Base-by-base conservation (phyloP, 2,888 invertebrate species). In the Harpalus rufipes region DNA sequence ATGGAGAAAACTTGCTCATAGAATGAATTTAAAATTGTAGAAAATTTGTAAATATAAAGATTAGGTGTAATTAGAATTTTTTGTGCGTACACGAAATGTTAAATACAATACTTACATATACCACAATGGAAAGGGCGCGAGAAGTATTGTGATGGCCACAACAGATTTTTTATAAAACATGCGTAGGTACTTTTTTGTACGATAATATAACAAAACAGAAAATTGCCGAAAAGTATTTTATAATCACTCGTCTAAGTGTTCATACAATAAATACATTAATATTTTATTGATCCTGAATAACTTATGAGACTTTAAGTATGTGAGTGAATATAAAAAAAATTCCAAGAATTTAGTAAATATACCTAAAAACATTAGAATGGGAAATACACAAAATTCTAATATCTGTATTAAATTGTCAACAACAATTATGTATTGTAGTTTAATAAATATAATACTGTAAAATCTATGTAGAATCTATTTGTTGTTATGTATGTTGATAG, bases 271-370 rank as follows among this genome's bases (percentile, higher is more conserved):
- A 59, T 14, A 59, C 59, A 59, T 59, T 59, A 59, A 2, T 8
- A 63, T 63, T 21, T 63, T 8, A 68, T 68, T 68, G 68, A 39
- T 32, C 32, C 14, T 39, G 32, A 32, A 39, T 68, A 32, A 51
- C 12, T 51, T 51, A 68, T n/a, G 39, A 68, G 5, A 68, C 1
- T 39, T 68, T 68, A 68, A 68, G 32, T 14, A 14, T 14, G 14
- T 10, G 18, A 4, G 12, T 7, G 25, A 10, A 18, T 18, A 63
- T 5, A 21, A 21, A 63, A 63, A 18, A 4, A 18, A 0, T 21
- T 63, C 68, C 14, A 39, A 32, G 68, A 68, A 68, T 10, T 68
- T 7, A 21, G 25, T 25, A 25, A 39, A 56, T 21, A 78, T 18
- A 78, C 56, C 58, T 56, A 58, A 58, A 56, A 51, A 58, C 56